A percentile compares a stretch with the other conserved stretches of the same genome.
Conservation (phyloP, 2,888 invertebrate genomes). For the Ochropleura leucogaster region DNA sequence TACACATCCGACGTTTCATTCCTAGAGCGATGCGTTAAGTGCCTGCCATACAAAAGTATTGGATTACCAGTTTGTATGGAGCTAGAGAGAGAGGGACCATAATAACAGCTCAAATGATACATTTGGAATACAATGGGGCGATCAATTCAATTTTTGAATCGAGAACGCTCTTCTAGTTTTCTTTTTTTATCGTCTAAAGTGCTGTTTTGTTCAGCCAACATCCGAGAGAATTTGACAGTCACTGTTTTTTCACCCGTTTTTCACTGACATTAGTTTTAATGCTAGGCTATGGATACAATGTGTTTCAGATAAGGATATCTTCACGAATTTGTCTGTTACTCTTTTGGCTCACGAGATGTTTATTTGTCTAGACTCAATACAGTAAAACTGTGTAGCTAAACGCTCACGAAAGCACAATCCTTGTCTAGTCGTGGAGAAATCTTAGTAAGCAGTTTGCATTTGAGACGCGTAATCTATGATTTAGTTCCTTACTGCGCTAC, state of each 20-base stretch:
- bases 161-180: constrained; percentile 90
- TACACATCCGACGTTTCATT: constrained; percentile 82
- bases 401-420: constrained; percentile 30
- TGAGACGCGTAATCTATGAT: constrained; percentile 56
- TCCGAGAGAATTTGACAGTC: constrained; percentile 90
- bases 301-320: constrained; percentile 65
- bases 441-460: constrained; percentile 55
- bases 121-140: constrained; percentile 91
- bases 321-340: constrained; percentile 59
- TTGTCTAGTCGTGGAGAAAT: constrained; percentile 45
- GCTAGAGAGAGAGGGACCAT: constrained; percentile 88
- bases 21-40: constrained; percentile 83
- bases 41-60: constrained; percentile 90
- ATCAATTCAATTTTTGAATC: constrained; percentile 91
- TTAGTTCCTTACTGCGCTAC: constrained; percentile 50
- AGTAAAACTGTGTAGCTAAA: constrained; percentile 35
- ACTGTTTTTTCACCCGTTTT: constrained; percentile 88
- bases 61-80: constrained; percentile 89
- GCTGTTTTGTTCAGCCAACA: constrained; percentile 90
- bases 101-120: constrained; percentile 91
- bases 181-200: constrained; percentile 88
- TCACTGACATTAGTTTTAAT: constrained; percentile 82
- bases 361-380: constrained; percentile 54
- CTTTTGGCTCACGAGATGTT: constrained; percentile 49
- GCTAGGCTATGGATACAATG: constrained; percentile 77